phyloP scores from a whole-genome alignment of 1,140 invertebrate species.

The Nephotettix cincticeps region DNA sequence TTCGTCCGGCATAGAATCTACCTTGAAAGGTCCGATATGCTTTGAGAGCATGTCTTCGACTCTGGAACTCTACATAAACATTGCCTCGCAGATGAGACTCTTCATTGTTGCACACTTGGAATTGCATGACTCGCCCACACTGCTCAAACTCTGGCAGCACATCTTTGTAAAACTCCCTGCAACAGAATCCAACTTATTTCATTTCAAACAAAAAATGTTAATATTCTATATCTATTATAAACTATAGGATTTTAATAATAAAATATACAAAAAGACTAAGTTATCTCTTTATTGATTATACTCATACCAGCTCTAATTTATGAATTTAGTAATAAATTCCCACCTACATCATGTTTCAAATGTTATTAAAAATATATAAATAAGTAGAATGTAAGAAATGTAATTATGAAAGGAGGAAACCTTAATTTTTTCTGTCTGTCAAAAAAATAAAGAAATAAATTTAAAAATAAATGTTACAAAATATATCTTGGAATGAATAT shows the following conservation, averaged over 20 bases:
- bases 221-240: neutral
- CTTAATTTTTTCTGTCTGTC: too few relatives aligned
- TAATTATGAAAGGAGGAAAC: too few relatives aligned
- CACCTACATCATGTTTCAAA: too few relatives aligned
- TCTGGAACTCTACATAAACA: conserved; percentile 82
- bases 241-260: neutral
- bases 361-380: too few relatives aligned
- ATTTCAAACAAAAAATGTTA: neutral
- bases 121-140: conserved; percentile 73
- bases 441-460: too few relatives aligned
- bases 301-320: too few relatives aligned
- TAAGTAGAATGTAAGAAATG: too few relatives aligned
- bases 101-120: conserved; percentile 85
- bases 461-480: too few relatives aligned
- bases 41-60: conserved; percentile 64
- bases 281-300: too few relatives aligned
- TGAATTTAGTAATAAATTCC: too few relatives aligned
- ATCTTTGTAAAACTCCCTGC: conserved; percentile 83
- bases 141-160: conserved; percentile 79
- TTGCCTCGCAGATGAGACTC: conserved; percentile 87
- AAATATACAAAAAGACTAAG: neutral
- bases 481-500: too few relatives aligned
- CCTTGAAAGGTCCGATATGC: conserved; percentile 78
- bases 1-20: conserved; percentile 86
- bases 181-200: conserved; percentile 28